These are phyloP conservation scores for Formica selysi DNA, from an alignment of 1,140 invertebrate genomes.

Conservation along the genomic window DNA sequence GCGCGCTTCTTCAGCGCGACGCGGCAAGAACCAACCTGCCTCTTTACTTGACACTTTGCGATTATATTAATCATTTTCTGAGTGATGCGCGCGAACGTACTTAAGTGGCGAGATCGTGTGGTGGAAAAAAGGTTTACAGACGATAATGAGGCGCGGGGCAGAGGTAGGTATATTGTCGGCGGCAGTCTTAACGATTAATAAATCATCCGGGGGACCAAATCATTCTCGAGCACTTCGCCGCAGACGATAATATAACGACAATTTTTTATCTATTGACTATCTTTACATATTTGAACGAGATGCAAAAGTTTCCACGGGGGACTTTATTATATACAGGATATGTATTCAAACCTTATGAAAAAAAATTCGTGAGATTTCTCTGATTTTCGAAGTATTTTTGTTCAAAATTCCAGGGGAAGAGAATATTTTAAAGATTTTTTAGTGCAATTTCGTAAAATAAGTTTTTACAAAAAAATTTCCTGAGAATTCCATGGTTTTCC, in stretches of 20 bases:
- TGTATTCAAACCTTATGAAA: no score
- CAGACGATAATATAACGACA: no score
- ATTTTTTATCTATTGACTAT: constrained; percentile 6
- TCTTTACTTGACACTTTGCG: constrained; percentile 39
- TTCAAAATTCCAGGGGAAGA: no score
- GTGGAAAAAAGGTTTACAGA: constrained; percentile 33
- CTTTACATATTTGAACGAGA: not conserved
- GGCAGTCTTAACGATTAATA: constrained; percentile 49
- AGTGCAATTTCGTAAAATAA: no score
- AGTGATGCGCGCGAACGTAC: constrained; percentile 12
- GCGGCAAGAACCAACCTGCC: constrained; percentile 13
- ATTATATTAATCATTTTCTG: constrained; percentile 57
- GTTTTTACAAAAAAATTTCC: no score
- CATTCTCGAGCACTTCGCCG: not conserved
- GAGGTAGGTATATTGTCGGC: not conserved
- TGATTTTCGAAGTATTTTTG: no score
- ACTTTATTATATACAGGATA: not conserved
- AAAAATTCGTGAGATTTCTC: no score
- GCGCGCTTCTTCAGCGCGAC: constrained; percentile 6
- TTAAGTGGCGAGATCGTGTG: constrained; percentile 11
- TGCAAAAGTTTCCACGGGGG: not conserved
- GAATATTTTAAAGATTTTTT: no score
- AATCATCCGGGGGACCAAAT: constrained; percentile 37
- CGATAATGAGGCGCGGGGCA: not conserved
- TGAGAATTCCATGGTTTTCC: no score